phyloP scores from a whole-genome alignment of 30 jellyfish, hydroid and myxozoan genomes.

The Clytia hemisphaerica region DNA sequence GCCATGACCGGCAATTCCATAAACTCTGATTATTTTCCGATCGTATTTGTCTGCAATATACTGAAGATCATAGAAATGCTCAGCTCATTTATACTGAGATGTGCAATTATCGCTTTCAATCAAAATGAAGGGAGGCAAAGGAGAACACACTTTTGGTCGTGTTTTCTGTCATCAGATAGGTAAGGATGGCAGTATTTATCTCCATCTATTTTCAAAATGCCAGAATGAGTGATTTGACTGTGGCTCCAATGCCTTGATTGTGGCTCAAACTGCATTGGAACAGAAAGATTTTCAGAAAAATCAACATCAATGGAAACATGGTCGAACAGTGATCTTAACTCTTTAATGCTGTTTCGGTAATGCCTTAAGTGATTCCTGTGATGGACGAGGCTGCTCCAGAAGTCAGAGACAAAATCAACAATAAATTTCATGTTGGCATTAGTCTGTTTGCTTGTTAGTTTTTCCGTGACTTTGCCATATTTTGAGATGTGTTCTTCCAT shows the following conservation, averaged over 20 bases:
- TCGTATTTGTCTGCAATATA: slow-evolving; percentile 12
- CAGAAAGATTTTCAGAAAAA: too few species aligned
- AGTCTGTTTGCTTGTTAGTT: slow-evolving; percentile 15
- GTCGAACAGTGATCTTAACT: slow-evolving; percentile 17
- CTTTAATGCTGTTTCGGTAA: slow-evolving; percentile 27
- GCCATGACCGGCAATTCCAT: slow-evolving; percentile 33
- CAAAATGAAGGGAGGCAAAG: slow-evolving; percentile 14
- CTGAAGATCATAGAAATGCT: slow-evolving; percentile 33
- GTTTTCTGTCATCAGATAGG: slow-evolving; percentile 21
- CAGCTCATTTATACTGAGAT: slow-evolving; percentile 34
- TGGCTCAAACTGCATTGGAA: slow-evolving; percentile 35
- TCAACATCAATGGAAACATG: slow-evolving; percentile 20
- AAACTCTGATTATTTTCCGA: slow-evolving; percentile 17
- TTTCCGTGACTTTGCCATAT: slow-evolving; percentile 21
- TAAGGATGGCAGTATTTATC: slow-evolving; percentile 31
- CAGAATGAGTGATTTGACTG: slow-evolving; percentile 26
- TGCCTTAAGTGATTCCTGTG: slow-evolving; percentile 38
- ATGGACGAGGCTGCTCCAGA: slow-evolving; percentile 16
- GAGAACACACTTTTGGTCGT: slow-evolving; percentile 16
- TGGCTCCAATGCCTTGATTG: slow-evolving; percentile 34
- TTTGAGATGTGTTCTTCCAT: background rate
- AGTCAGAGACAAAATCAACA: slow-evolving; percentile 3
- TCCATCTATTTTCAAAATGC: slow-evolving; percentile 19
- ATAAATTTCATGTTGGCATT: slow-evolving; percentile 20
- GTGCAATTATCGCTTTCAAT: slow-evolving; percentile 28